Percentiles rank a stretch among this genome's conserved stretches.
Evolutionary conservation across 1,140 invertebrate species (phyloP).

Genomic region (Maniola jurtina): DNA sequence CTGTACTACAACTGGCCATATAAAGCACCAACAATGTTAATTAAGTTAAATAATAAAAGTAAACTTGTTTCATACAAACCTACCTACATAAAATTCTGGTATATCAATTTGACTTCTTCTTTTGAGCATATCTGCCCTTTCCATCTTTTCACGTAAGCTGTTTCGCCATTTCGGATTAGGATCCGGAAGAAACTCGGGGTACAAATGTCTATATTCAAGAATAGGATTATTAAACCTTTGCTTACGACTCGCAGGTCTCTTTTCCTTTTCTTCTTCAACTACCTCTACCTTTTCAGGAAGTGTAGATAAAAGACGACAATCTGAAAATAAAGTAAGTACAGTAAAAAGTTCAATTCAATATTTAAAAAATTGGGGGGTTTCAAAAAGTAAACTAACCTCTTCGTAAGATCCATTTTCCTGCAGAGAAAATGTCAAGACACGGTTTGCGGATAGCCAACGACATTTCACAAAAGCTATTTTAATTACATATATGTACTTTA

Average conservation of each 20-base stretch:
- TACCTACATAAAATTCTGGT: slow-evolving; percentile 98
- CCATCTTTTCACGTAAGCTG: slow-evolving; percentile 90
- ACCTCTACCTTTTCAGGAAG: slow-evolving; percentile 55
- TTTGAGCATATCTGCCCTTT: slow-evolving; percentile 95
- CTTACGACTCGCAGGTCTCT: slow-evolving; percentile 34
- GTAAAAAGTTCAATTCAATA: slow-evolving; percentile 1
- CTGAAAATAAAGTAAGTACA: slow-evolving; percentile 37
- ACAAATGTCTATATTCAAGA: slow-evolving; percentile 85
- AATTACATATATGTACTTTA: no score
- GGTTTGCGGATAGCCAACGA: slow-evolving; percentile 52
- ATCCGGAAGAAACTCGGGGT: slow-evolving; percentile 97
- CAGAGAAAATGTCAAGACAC: slow-evolving; percentile 41
- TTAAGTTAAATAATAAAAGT: no score
- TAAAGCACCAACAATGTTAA: no score
- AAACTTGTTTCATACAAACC: slow-evolving; percentile 45
- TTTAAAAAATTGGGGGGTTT: not conserved
- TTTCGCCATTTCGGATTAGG: slow-evolving; percentile 90
- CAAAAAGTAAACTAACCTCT: slow-evolving; percentile 54
- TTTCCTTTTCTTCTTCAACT: slow-evolving; percentile 28
- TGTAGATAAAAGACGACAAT: slow-evolving; percentile 51
- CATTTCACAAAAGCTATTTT: slow-evolving; percentile 9
- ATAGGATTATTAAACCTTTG: slow-evolving; percentile 41
- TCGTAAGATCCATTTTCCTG: slow-evolving; percentile 56
- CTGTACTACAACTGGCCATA: no score
- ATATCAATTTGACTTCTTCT: slow-evolving; percentile 91